Evolutionary conservation across 1,140 invertebrate genomes (phyloP), one percentile per base, ranked within the genome.

Genomic region (Nephotettix cincticeps): DNA sequence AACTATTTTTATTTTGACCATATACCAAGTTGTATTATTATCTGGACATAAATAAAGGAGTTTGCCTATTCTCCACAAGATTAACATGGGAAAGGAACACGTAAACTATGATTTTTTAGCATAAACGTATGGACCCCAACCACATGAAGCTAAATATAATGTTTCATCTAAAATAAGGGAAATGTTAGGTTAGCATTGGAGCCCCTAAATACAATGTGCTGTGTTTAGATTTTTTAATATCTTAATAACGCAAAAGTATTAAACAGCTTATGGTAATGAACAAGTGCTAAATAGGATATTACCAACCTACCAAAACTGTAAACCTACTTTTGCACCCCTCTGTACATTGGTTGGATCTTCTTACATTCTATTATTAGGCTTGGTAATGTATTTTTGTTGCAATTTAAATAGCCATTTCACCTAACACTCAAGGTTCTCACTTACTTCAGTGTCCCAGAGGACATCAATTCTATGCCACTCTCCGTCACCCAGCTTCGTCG

Each of bases 391-490:
- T 9, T 43, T 9, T n/a, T n/a, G n/a, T 43, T 11, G n/a, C 40
- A 11, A n/a, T 9, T 43, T 43, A 43, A 11, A 11, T 43, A 43
- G n/a, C n/a, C n/a, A 11, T 11, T 43, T 9, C 9, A n/a, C 9
- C 40, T 43, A 11, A 43, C 9, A 43, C 40, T 43, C 9, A 43
- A n/a, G 11, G n/a, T n/a, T n/a, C n/a, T n/a, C n/a, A n/a, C 47
- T 71, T 47, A 67, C 65, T 36, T 85, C 84, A 65, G 82, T 82
- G 67, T 83, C 79, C 80, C 86, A 85, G 72, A 85, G 86, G n/a
- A 89, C 79, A 76, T 89, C 87, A 58, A 89, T 78, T 28, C 82
- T 75, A 76, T 89, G 87, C 87, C 87, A 89, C 43, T 82, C 81
- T 4, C 86, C 86, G 80, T 89, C 85, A 76, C 81, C 83, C 4